These are phyloP conservation scores for Hippocampus guttulatus DNA, from an alignment of 2,113 vertebrate species.

Conservation along the genomic window DNA sequence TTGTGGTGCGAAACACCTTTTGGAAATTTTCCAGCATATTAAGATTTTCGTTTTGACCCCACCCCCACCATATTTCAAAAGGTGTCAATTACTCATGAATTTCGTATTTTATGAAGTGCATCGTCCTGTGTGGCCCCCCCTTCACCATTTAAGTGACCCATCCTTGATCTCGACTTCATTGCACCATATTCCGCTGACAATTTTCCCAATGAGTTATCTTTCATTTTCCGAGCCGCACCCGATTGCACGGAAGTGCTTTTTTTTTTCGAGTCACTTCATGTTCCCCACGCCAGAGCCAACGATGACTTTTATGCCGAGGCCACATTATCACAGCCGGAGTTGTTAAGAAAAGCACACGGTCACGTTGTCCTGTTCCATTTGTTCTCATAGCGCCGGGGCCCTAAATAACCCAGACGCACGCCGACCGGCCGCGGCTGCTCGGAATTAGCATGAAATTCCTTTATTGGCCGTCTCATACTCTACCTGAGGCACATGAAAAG, in stretches of 20 bases:
- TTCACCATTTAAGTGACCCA: too few relatives aligned
- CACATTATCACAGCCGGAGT: constrained; percentile 21
- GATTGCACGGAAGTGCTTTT: constrained; percentile 3
- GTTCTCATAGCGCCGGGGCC: not conserved
- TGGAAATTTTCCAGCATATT: too few relatives aligned
- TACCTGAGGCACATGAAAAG: not conserved
- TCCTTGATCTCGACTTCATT: too few relatives aligned
- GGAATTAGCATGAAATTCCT: constrained; percentile 42
- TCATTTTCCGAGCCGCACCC: not conserved
- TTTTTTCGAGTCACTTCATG: constrained; percentile 6
- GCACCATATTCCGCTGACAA: not conserved
- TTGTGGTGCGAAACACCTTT: too few relatives aligned
- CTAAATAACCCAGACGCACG: constrained; percentile 26
- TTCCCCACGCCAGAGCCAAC: constrained; percentile 14
- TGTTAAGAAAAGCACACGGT: not conserved
- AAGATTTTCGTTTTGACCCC: too few relatives aligned
- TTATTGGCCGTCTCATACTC: constrained; percentile 20
- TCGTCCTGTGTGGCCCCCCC: too few relatives aligned
- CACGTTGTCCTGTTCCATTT: constrained; percentile 14
- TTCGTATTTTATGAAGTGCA: too few relatives aligned
- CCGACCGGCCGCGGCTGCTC: not conserved
- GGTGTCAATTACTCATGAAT: too few relatives aligned
- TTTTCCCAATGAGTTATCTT: constrained; percentile 12
- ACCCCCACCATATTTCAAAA: too few relatives aligned
- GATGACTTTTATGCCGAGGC: constrained; percentile 33